These are phyloP conservation scores for Peromyscus attwateri DNA, from an alignment of 2,797 vertebrate genomes.

Conservation along the genomic window DNA sequence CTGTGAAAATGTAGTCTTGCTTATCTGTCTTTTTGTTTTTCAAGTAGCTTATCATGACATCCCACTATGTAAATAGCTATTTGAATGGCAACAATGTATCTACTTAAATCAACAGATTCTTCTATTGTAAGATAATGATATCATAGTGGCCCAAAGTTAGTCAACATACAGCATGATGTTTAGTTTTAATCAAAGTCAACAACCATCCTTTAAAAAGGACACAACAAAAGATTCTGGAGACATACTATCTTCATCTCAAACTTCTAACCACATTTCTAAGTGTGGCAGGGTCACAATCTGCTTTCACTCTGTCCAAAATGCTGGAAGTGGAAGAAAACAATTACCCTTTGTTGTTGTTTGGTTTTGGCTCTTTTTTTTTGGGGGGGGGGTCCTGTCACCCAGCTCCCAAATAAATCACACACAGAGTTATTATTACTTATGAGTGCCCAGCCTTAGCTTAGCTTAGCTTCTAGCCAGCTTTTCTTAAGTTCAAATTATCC, in stretches of 20 bases:
- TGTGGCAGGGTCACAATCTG: neutral
- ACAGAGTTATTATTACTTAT: too few relatives aligned
- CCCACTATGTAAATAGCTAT: neutral
- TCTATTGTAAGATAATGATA: neutral
- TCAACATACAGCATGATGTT: neutral
- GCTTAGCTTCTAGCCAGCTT: too few relatives aligned
- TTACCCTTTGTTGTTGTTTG: neutral
- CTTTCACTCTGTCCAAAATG: neutral
- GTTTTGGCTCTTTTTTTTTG: too few relatives aligned
- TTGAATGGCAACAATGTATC: conserved; percentile 33
- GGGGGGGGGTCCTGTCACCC: too few relatives aligned
- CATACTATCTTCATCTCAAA: neutral
- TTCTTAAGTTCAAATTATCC: too few relatives aligned
- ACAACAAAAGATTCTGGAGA: neutral
- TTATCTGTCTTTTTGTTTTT: conserved; percentile 25
- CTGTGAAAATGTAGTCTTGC: conserved; percentile 29
- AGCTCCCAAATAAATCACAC: too few relatives aligned
- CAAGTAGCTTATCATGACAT: conserved; percentile 16
- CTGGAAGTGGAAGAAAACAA: neutral
- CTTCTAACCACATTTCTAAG: neutral
- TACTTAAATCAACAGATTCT: neutral
- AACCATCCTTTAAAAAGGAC: neutral
- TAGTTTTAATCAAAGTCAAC: neutral
- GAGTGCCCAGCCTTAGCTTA: too few relatives aligned
- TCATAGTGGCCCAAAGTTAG: conserved; percentile 31